Conservation (phyloP, 2,888 invertebrate genomes). For the Aleiodes alternator region DNA sequence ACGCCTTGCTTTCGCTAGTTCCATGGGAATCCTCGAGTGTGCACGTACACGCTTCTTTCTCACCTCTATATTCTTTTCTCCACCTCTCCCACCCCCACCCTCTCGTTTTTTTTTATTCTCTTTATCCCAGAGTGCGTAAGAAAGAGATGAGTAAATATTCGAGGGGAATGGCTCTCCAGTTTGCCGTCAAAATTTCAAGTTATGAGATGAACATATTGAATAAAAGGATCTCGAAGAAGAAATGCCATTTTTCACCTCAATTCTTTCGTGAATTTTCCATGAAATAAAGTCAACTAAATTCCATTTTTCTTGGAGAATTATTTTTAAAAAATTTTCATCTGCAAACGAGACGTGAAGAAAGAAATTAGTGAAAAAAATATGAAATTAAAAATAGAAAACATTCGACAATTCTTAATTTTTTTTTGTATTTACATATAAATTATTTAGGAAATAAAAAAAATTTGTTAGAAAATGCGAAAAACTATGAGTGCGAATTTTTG, state of each 20-base stretch:
- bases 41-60: slow-evolving; percentile 32
- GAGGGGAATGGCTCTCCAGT: slow-evolving; percentile 26
- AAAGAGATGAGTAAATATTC: slow-evolving; percentile 41
- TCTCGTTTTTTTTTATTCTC: slow-evolving; percentile 8
- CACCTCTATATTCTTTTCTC: slow-evolving; percentile 10
- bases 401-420: too few species aligned
- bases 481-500: too few species aligned
- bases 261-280: not conserved
- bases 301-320: too few species aligned
- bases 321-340: too few species aligned
- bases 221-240: not conserved
- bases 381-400: too few species aligned
- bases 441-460: too few species aligned
- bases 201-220: slow-evolving; percentile 39
- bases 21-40: slow-evolving; percentile 44
- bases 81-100: slow-evolving; percentile 2
- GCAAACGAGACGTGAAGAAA: too few species aligned
- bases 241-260: not conserved
- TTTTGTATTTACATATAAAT: too few species aligned
- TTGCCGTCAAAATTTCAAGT: slow-evolving; percentile 45
- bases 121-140: slow-evolving; percentile 9
- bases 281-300: too few species aligned
- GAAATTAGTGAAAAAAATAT: too few species aligned
- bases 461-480: too few species aligned
- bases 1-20: slow-evolving; percentile 37